phyloP scores from a whole-genome alignment of 2,113 vertebrate species.

The Clarias batrachus region DNA sequence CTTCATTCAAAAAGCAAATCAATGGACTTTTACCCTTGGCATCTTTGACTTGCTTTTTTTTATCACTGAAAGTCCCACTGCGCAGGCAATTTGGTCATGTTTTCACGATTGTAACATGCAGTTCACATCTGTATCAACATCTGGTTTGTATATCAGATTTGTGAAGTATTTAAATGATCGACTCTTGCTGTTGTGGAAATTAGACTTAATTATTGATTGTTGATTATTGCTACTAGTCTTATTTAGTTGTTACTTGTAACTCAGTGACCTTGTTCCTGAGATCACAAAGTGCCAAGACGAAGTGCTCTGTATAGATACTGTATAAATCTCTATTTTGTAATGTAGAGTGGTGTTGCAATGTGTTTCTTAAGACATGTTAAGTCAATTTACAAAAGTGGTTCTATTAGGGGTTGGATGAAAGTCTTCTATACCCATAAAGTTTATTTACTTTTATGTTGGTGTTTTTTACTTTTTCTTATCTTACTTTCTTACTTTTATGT shows the following conservation, averaged over 20 bases:
- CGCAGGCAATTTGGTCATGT: neutral
- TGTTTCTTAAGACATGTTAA: slow-evolving; percentile 38
- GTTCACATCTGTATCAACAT: slow-evolving; percentile 20
- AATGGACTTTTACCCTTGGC: slow-evolving; percentile 2
- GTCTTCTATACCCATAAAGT: slow-evolving; percentile 15
- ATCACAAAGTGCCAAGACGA: slow-evolving; percentile 73
- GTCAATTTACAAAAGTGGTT: neutral
- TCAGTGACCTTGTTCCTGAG: slow-evolving; percentile 55
- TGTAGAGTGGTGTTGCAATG: slow-evolving; percentile 63
- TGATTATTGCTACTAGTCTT: slow-evolving; percentile 25
- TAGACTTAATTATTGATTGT: slow-evolving; percentile 1
- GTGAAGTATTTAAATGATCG: slow-evolving; percentile 4
- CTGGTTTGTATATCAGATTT: slow-evolving; percentile 16
- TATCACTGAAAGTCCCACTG: neutral
- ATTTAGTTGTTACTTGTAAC: slow-evolving; percentile 52
- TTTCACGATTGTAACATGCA: neutral
- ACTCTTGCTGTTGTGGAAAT: slow-evolving; percentile 17
- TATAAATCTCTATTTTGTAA: slow-evolving; percentile 72
- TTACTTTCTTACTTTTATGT: neutral
- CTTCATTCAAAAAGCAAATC: slow-evolving; percentile 14
- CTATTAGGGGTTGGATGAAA: neutral
- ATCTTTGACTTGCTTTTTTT: neutral
- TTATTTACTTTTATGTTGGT: slow-evolving; percentile 23
- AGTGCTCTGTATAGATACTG: slow-evolving; percentile 66
- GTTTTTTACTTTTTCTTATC: neutral